A percentile compares a stretch with the other conserved stretches of the same genome.
phyloP scores from a whole-genome alignment of 2,113 vertebrate species.

The Bos indicus region DNA sequence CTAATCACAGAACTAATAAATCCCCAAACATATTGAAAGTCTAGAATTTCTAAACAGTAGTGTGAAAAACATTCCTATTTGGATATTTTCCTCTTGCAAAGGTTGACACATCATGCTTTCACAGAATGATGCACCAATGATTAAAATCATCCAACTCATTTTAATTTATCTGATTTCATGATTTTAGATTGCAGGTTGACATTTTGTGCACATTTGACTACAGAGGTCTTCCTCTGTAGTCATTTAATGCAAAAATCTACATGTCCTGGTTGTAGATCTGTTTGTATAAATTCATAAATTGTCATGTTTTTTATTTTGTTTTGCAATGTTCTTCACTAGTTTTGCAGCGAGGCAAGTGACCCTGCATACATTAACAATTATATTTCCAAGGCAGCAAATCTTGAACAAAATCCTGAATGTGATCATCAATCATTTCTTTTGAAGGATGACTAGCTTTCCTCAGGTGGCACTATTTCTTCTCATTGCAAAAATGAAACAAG shows the following conservation, averaged over 20 bases:
- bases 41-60: background rate
- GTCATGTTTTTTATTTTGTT: background rate
- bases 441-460: background rate
- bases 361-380: conserved; percentile 43
- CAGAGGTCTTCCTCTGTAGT: background rate
- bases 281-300: background rate
- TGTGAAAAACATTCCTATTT: background rate
- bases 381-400: conserved; percentile 8
- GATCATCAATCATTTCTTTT: background rate
- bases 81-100: background rate
- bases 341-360: background rate
- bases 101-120: background rate
- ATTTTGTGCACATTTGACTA: background rate
- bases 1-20: background rate
- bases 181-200: background rate
- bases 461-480: background rate
- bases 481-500: conserved; percentile 21
- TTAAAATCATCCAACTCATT: background rate
- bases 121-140: background rate
- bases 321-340: background rate
- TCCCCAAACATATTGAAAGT: background rate
- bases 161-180: background rate
- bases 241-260: background rate
- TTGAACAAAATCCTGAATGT: background rate
- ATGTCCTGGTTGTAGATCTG: background rate